Percentiles rank a stretch among this genome's conserved stretches.
Evolutionary conservation across 2,113 vertebrate species (phyloP).

Genomic region (Sinocyclocheilus grahami): DNA sequence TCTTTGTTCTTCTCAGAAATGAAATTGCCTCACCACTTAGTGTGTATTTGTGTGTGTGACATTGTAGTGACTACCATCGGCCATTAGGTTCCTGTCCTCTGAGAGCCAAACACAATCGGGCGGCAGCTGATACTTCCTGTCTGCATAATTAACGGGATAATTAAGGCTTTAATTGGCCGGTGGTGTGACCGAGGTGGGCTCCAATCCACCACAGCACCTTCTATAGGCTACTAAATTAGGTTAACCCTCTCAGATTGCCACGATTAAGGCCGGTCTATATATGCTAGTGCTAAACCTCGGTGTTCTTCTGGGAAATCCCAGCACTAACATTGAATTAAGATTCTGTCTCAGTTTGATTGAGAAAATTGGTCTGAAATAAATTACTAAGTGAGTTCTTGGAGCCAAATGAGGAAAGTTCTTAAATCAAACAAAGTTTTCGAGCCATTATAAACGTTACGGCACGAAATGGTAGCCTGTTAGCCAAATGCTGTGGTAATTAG

Average conservation of each 20-base stretch:
- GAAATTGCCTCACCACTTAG: constrained; percentile 27
- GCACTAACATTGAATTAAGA: constrained; percentile 41
- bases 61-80: constrained; percentile 12
- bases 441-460: constrained; percentile 26
- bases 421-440: constrained; percentile 16
- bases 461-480: constrained; percentile 52
- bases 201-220: constrained; percentile 48
- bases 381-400: constrained; percentile 27
- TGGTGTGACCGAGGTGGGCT: constrained; percentile 50
- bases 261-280: constrained; percentile 42
- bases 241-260: constrained; percentile 55
- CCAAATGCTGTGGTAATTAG: constrained; percentile 53
- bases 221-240: constrained; percentile 51
- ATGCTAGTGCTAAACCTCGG: constrained; percentile 39
- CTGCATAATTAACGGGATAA: constrained; percentile 58
- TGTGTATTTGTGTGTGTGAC: constrained; percentile 23
- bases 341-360: constrained; percentile 38
- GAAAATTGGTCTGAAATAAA: constrained; percentile 26
- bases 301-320: constrained; percentile 43
- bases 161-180: constrained; percentile 58
- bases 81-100: constrained; percentile 46
- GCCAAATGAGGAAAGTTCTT: constrained; percentile 35
- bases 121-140: constrained; percentile 59
- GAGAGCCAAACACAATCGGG: constrained; percentile 48
- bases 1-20: constrained; percentile 24